phyloP scores from a whole-genome alignment of 2,113 vertebrate species.

The Ramphastos sulfuratus region DNA sequence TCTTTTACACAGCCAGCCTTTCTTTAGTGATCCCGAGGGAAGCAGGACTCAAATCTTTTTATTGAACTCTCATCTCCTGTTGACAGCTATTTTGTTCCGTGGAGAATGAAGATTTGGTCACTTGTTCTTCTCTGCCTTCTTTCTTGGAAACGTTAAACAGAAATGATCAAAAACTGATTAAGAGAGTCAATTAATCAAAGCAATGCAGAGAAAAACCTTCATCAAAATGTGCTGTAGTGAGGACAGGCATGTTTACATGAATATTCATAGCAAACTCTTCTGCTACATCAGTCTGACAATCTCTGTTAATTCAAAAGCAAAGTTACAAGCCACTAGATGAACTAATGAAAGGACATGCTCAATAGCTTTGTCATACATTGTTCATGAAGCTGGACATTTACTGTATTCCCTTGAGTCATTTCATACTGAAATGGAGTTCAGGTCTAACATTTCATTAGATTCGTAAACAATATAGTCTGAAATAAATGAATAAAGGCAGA shows the following conservation, averaged over 20 bases:
- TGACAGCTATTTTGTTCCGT: not conserved
- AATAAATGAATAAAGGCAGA: constrained; percentile 32
- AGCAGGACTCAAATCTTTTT: not conserved
- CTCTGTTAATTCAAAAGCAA: not conserved
- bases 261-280: not conserved
- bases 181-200: not conserved
- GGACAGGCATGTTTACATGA: not conserved
- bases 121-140: not conserved
- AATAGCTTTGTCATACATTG: not conserved
- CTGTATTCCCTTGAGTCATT: constrained; percentile 15
- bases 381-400: constrained; percentile 21
- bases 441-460: constrained; percentile 43
- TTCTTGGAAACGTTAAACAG: not conserved
- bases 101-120: not conserved
- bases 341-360: constrained; percentile 22
- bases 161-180: not conserved
- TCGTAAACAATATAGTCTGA: constrained; percentile 30
- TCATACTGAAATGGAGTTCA: constrained; percentile 23
- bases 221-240: not conserved
- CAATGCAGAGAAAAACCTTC: not conserved
- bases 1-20: not conserved
- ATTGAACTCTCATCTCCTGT: not conserved
- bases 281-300: not conserved
- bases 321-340: constrained; percentile 5
- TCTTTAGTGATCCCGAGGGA: not conserved